These are phyloP conservation scores for Platycnemis pennipes DNA, from an alignment of 2,888 invertebrate species.

Conservation along the genomic window DNA sequence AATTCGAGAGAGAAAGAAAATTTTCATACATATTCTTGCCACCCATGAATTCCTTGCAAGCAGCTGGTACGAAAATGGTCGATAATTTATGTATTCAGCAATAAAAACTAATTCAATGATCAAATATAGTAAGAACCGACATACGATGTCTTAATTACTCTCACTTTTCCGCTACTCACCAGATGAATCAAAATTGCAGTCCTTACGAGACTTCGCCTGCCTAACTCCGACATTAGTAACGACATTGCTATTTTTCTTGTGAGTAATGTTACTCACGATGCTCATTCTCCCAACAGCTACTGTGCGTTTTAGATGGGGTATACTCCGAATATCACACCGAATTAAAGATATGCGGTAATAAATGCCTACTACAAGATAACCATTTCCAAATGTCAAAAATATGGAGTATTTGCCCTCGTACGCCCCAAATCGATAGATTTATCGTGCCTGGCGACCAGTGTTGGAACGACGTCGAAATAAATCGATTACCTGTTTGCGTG, in stretches of 20 bases:
- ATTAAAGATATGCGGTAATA: neutral
- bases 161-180: neutral
- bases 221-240: conserved; percentile 71
- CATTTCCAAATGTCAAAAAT: conserved; percentile 51
- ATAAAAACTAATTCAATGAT: neutral
- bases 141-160: neutral
- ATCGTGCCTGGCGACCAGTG: conserved; percentile 38
- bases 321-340: neutral
- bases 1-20: neutral
- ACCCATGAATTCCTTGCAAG: neutral
- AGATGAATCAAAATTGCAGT: conserved; percentile 50
- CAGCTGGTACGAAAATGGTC: neutral
- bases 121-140: neutral
- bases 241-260: conserved; percentile 71
- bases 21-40: neutral
- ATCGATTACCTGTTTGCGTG: conserved; percentile 42
- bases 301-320: neutral
- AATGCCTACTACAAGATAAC: neutral
- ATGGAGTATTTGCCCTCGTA: conserved; percentile 45
- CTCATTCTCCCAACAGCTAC: conserved; percentile 20
- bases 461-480: conserved; percentile 20
- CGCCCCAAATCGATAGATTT: conserved; percentile 61
- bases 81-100: neutral
- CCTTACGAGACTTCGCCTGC: conserved; percentile 71
- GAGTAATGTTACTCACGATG: conserved; percentile 68